Base-by-base conservation (phyloP, 2,888 invertebrate species). In the Chironomus riparius region DNA sequence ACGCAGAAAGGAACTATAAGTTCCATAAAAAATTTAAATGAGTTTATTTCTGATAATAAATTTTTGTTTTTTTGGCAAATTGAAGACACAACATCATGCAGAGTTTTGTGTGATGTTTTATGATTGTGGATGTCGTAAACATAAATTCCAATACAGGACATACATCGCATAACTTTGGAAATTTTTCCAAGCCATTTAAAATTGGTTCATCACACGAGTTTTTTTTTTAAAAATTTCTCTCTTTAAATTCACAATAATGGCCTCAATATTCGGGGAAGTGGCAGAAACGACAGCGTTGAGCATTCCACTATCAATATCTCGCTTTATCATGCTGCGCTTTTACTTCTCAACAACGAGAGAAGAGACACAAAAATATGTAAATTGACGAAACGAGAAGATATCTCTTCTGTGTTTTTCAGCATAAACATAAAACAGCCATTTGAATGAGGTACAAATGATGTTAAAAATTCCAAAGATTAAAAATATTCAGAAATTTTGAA, bases 311-410 rank as follows among this genome's bases (percentile, higher is more conserved):
- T 71, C 71, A 71, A 24, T 71, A 47, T 28, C 21, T 22, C 10
- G 10, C 68, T 38, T 71, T 71, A 71, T 71, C 71, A 71, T 10
- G 71, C 71, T 71, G 71, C 47, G 50, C 24, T 69, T 38, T 28
- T 38, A 10, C 10, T 38, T 38, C n/a, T n/a, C 2, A 56, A 7
- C 5, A 3, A 56, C 18, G n/a, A 18, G 7, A 18, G 7, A 56
- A 18, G 56, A 56, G 4, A 15, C 7, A 56, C n/a, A 50, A 15
- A 50, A n/a, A 50, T n/a, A 50, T n/a, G 50, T 50, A 18, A 56
- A 38, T 38, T 38, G 38, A 38, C 38, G 2, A 38, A 28, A 28
- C 28, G 50, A 50, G 50, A 50, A 56, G 18, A 56, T 18, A 56
- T 38, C 38, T 38, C 38, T 38, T 38, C 38, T 38, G 38, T 38